Evolutionary conservation across 2,888 invertebrate species (phyloP), one percentile per base, ranked within the genome.

Genomic region (Carterocephalus palaemon): DNA sequence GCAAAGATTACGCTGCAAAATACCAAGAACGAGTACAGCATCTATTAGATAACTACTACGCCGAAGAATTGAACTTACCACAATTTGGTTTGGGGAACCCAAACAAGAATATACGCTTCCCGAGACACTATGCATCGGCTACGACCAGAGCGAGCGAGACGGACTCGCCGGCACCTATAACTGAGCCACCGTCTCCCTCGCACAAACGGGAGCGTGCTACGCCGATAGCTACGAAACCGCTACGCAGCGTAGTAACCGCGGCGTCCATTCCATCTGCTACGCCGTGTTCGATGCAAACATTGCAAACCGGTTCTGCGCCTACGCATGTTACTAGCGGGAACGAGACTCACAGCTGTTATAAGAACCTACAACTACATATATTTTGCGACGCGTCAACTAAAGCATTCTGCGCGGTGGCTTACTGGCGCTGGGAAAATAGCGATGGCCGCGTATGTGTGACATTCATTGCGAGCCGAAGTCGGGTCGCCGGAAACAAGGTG

Each of bases 21-120:
- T 64, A 57, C 20, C 20, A 3, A 3, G 53, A 57, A 17, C 40
- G 54, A 5, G 46, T 64, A 2, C 2, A 53, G 1, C 57, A 60
- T 24, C 45, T 60, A 19, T 43, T 62, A 1, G 3, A 28, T 1
- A 60, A 59, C n/a, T 41, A 49, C 22, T 59, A 48, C 15, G 59
- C 60, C 5, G 4, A 15, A 29, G 31, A 52, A 36, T 3, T 51
- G 4, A 7, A 60, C 19, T 23, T 62, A 48, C 57, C 61, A 0
- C 59, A 61, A 17, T 40, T 39, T 31, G 29, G 20, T 13, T 13
- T 40, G 10, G 39, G 23, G 4, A 40, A 40, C 10, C 32, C 56
- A 0, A 56, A 55, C 8, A 59, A 59, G 41, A 42, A 47, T 3
- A 9, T 40, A 40, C 31, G 40, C n/a, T 10, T 40, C 5, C 40